Evolutionary conservation across 2,888 invertebrate species (phyloP).

Genomic region (Glaucopsyche alexis): DNA sequence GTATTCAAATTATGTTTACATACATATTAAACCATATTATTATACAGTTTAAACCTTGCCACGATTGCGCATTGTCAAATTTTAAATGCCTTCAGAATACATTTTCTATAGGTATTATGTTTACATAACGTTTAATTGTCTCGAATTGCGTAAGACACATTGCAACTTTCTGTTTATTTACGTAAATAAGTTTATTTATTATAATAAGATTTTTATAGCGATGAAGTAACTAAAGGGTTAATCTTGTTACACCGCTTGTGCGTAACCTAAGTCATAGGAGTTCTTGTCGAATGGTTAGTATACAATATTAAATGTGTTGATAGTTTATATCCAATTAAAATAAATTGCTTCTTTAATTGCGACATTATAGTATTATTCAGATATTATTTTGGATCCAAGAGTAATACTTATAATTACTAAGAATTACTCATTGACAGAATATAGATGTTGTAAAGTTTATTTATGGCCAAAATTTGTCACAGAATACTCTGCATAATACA

Average conservation of each 20-base stretch:
- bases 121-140: constrained; percentile 25
- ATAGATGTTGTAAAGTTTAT: background rate
- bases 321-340: constrained; percentile 12
- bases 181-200: constrained; percentile 19
- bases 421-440: background rate
- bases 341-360: background rate
- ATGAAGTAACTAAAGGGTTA: background rate
- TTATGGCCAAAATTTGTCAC: background rate
- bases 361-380: background rate
- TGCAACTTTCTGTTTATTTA: constrained; percentile 26
- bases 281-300: background rate
- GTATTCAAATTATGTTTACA: constrained; percentile 19
- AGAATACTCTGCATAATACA: background rate
- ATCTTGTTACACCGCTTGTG: constrained; percentile 5
- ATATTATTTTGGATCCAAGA: background rate
- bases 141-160: background rate
- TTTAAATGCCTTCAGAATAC: background rate
- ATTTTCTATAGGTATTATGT: constrained; percentile 1
- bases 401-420: background rate
- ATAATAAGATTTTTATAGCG: background rate
- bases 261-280: background rate
- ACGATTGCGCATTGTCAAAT: constrained; percentile 17
- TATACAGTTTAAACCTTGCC: background rate
- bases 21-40: no score
- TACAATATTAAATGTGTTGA: background rate